Base-by-base conservation (phyloP, 1,140 invertebrate genomes). In the Sitodiplosis mosellana region DNA sequence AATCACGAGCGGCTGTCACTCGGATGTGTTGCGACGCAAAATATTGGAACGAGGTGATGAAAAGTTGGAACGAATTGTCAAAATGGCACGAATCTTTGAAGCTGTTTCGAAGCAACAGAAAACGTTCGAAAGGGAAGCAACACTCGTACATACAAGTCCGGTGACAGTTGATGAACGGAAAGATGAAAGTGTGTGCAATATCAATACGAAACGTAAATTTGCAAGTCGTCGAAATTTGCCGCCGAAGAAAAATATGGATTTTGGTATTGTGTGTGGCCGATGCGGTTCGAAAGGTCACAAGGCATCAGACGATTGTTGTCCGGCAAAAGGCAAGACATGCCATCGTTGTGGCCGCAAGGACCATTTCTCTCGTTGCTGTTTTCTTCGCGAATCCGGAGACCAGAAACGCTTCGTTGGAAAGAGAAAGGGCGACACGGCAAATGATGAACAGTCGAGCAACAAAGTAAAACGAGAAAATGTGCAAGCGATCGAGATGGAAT, bases 21-120 rank as follows among this genome's bases (percentile, higher is more conserved):
- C 46, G 15, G 19, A 2, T 21, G n/a, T 5, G 8, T 38, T 47
- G 8, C 46, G 46, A 3, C 27, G 33, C 10, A 37, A 47, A 19
- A 36, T 47, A 14, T 34, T 47, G 10, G 33, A 47, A 47, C 6
- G 36, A 18, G 46, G 46, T 3, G 46, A 47, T 19, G 33, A 34
- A 11, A 38, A 37, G 3, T n/a, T 47, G 2, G 19, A 47, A 34
- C 33, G 4, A 46, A n/a, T n/a, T n/a, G n/a, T n/a, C n/a, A n/a
- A n/a, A n/a, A n/a, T n/a, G n/a, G n/a, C n/a, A n/a, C n/a, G 19
- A 17, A 41, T 41, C 7, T 17, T 41, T 17, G 38, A 41, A 41
- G 7, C 38, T 6, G 38, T 41, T 7, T n/a, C n/a, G n/a, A n/a
- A n/a, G n/a, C 45, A 46, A 36, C 8, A 46, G 20, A 46, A 46